Evolutionary conservation across 64 coral and sea anemone genomes (phyloP).

Genomic region (Anthopleura sola): DNA sequence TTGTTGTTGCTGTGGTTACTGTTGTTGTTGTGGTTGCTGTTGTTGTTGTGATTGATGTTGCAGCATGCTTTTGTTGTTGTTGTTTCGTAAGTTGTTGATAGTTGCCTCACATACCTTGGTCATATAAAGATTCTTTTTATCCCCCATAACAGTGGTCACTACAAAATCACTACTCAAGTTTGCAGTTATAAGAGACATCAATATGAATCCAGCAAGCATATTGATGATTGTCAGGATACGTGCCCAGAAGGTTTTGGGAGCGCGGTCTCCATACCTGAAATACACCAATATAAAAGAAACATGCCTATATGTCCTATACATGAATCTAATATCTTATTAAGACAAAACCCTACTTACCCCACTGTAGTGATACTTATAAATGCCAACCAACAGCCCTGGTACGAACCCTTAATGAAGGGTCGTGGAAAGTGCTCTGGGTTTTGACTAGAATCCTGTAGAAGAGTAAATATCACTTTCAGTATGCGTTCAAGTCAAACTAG

Average conservation of each 20-base stretch:
- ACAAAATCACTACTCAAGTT: slow-evolving; percentile 10
- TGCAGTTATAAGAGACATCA: slow-evolving; percentile 36
- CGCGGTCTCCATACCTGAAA: slow-evolving; percentile 51
- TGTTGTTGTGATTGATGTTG: too few species aligned
- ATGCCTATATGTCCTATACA: too few species aligned
- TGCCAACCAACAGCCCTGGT: slow-evolving; percentile 12
- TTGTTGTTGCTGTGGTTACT: too few species aligned
- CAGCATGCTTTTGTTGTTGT: not conserved
- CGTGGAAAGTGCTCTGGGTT: slow-evolving; percentile 5
- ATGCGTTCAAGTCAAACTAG: too few species aligned
- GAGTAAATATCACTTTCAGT: not conserved
- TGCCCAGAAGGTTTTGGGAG: slow-evolving; percentile 10
- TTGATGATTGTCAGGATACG: slow-evolving; percentile 21
- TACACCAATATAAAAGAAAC: not conserved
- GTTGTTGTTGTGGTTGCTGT: too few species aligned
- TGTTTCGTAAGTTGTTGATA: not conserved
- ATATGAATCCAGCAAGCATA: slow-evolving; percentile 21
- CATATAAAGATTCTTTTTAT: not conserved
- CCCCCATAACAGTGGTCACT: not conserved
- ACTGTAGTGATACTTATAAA: slow-evolving; percentile 24
- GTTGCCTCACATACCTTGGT: not conserved
- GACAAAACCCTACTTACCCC: not conserved
- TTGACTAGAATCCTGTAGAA: not conserved
- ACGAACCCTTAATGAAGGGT: not conserved
- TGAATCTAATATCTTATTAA: not conserved